These are phyloP conservation scores for Ceyx melanurus DNA, from an alignment of 2,113 vertebrate genomes.

Conservation along the genomic window DNA sequence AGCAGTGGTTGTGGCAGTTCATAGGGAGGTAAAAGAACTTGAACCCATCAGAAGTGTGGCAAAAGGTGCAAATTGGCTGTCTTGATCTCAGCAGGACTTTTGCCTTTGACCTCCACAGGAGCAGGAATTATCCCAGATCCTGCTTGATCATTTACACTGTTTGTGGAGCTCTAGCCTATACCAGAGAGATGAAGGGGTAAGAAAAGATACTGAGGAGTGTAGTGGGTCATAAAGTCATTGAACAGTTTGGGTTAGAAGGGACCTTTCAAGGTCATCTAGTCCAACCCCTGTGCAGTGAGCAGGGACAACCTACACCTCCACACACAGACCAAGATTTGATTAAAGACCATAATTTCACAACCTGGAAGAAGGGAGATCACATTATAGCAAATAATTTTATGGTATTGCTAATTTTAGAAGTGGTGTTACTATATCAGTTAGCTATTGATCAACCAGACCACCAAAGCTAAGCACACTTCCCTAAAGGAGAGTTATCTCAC, in stretches of 20 bases:
- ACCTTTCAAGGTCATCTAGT: no score
- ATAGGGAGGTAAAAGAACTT: not conserved
- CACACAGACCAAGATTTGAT: not conserved
- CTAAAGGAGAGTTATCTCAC: not conserved
- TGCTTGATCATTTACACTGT: not conserved
- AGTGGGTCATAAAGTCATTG: no score
- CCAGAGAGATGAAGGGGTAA: not conserved
- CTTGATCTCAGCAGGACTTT: not conserved
- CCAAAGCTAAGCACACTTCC: not conserved
- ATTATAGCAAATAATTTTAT: not conserved
- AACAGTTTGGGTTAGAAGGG: no score
- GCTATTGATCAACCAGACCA: not conserved
- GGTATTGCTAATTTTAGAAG: not conserved
- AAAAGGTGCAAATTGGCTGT: not conserved
- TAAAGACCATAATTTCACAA: not conserved
- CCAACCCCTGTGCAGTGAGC: no score
- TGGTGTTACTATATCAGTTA: not conserved
- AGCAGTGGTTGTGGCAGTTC: not conserved
- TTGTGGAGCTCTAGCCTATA: not conserved
- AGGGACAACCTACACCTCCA: no score
- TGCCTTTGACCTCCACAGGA: not conserved
- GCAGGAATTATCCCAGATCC: not conserved
- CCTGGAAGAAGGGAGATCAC: not conserved
- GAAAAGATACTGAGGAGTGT: not conserved
- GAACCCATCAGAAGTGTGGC: not conserved